phyloP scores from a whole-genome alignment of 1,140 invertebrate species.

The Ridgeia piscesae region DNA sequence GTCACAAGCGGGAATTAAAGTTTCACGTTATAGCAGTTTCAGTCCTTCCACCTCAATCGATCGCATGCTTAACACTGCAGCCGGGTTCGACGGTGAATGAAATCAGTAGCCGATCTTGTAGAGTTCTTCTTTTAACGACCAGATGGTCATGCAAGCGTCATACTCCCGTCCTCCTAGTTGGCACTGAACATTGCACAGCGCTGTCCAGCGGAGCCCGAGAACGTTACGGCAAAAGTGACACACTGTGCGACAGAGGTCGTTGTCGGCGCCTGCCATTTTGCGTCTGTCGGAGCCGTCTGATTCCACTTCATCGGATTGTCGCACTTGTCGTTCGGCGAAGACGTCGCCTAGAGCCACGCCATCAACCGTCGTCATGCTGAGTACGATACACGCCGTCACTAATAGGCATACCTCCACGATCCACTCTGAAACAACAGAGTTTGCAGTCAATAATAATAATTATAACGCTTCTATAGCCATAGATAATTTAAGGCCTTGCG shows the following conservation, averaged over 20 bases:
- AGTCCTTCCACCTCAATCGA: background rate
- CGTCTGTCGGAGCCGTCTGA: background rate
- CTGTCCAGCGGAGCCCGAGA: slow-evolving; percentile 17
- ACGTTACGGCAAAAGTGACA: slow-evolving; percentile 13
- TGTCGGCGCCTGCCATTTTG: slow-evolving; percentile 7
- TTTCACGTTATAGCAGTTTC: background rate
- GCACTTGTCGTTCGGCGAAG: background rate
- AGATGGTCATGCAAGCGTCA: slow-evolving; percentile 16
- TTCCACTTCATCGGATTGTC: background rate
- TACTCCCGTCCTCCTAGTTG: slow-evolving; percentile 8
- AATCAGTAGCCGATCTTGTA: background rate
- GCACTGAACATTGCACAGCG: slow-evolving; percentile 15
- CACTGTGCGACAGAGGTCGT: slow-evolving; percentile 2
- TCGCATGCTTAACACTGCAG: background rate
- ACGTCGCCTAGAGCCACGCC: background rate
- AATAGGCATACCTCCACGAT: background rate
- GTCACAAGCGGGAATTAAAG: background rate
- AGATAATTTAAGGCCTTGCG: too few relatives aligned
- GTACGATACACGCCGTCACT: background rate
- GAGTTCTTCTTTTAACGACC: slow-evolving; percentile 15
- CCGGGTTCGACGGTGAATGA: background rate
- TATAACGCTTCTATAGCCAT: too few relatives aligned
- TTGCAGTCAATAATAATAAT: background rate
- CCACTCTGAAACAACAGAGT: background rate
- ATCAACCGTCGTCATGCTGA: background rate